Percentiles rank a stretch among this genome's conserved stretches.
phyloP scores from a whole-genome alignment of 2,797 vertebrate species.

The Sebastes matsubarae region DNA sequence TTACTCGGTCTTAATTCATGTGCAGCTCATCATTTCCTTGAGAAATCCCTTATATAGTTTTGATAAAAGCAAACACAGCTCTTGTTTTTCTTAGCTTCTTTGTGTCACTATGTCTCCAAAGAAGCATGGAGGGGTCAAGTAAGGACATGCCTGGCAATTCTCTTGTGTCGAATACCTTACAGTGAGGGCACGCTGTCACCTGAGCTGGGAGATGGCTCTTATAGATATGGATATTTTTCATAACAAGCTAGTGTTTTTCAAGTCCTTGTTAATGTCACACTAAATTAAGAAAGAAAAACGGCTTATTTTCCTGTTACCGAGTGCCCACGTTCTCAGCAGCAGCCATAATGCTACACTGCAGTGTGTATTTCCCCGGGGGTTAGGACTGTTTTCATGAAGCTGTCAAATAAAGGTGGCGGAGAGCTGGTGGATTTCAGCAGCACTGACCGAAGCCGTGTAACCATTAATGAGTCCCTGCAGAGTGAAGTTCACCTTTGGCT shows the following conservation, averaged over 20 bases:
- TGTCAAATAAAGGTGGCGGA: constrained; percentile 29
- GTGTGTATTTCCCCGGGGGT: constrained; percentile 2
- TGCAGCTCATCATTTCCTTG: neutral
- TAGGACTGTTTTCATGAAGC: constrained; percentile 18
- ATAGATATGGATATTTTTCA: neutral
- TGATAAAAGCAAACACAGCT: neutral
- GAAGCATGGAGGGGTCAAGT: neutral
- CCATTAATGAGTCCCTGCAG: constrained; percentile 44
- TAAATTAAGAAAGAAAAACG: neutral
- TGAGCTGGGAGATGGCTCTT: neutral
- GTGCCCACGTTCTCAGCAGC: neutral
- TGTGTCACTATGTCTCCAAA: neutral
- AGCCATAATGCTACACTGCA: neutral
- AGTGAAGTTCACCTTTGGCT: constrained; percentile 39
- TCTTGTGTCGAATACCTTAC: neutral
- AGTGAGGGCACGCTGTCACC: neutral
- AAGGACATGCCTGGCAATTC: neutral
- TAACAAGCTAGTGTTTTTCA: neutral
- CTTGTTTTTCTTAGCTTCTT: neutral
- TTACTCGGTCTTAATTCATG: neutral
- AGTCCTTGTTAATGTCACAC: neutral
- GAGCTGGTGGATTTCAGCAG: constrained; percentile 11
- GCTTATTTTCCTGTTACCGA: neutral
- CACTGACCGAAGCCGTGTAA: constrained; percentile 38
- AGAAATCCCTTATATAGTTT: neutral